phyloP scores from a whole-genome alignment of 2,113 vertebrate species.

The Rallus limicola region DNA sequence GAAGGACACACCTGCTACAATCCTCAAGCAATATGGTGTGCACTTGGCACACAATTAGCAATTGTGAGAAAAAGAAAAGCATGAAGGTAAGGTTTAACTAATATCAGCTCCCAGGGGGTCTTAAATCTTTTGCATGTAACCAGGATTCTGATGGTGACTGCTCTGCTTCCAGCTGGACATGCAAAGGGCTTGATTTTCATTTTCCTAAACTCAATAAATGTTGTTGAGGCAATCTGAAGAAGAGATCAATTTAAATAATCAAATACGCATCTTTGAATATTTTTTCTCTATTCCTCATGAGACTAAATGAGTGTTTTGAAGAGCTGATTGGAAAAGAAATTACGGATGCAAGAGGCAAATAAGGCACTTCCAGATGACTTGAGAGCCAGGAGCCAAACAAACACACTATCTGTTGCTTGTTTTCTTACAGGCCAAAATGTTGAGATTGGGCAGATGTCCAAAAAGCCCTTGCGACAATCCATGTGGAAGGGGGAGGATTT shows the following conservation, averaged over 20 bases:
- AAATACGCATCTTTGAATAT: not conserved
- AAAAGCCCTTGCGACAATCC: slow-evolving; percentile 39
- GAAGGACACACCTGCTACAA: not conserved
- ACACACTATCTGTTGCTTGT: slow-evolving; percentile 58
- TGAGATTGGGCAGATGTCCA: slow-evolving; percentile 59
- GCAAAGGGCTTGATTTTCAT: not conserved
- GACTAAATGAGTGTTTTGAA: not conserved
- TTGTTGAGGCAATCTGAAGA: not conserved
- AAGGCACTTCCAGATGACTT: slow-evolving; percentile 43
- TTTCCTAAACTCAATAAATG: not conserved
- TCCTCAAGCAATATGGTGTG: not conserved
- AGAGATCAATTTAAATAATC: not conserved
- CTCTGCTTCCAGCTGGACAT: not conserved
- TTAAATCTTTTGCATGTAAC: not conserved
- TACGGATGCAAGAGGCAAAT: slow-evolving; percentile 35
- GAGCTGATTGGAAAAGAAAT: slow-evolving; percentile 25
- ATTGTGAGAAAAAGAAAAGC: not conserved
- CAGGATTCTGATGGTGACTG: not conserved
- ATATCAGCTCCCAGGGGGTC: not conserved
- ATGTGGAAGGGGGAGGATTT: slow-evolving; percentile 56
- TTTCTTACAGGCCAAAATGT: slow-evolving; percentile 64
- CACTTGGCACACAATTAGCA: not conserved
- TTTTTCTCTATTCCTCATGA: not conserved
- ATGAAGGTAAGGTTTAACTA: slow-evolving; percentile 20
- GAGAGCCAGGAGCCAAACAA: slow-evolving; percentile 55